Conservation (phyloP, 2,888 invertebrate genomes). For the Drosophila pseudotakahashii region DNA sequence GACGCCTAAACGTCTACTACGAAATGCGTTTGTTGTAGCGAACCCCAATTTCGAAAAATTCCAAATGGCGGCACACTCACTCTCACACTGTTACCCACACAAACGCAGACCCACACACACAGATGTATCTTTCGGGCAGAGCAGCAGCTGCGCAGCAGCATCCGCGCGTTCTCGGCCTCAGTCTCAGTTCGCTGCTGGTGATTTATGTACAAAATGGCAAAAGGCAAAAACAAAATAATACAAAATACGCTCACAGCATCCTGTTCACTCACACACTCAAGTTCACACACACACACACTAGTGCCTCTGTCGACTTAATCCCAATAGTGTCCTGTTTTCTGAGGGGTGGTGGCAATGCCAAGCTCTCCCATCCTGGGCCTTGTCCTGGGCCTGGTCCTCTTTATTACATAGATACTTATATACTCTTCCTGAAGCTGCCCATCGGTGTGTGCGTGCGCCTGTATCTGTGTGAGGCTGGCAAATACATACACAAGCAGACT, state of each 20-base stretch:
- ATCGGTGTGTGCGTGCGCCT: constrained; percentile 4
- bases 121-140: constrained; percentile 27
- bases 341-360: constrained; percentile 57
- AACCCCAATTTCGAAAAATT: constrained; percentile 84
- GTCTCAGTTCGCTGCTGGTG: constrained; percentile 51
- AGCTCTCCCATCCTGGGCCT: constrained; percentile 29
- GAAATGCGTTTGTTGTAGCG: constrained; percentile 85
- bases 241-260: constrained; percentile 50
- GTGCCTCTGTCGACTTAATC: constrained; percentile 69
- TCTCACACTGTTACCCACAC: constrained; percentile 42
- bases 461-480: constrained; percentile 10
- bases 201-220: constrained; percentile 77
- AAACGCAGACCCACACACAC: constrained; percentile 12
- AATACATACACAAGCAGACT: constrained; percentile 60
- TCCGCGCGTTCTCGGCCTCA: constrained; percentile 30
- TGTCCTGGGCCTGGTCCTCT: constrained; percentile 31
- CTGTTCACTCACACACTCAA: constrained; percentile 19
- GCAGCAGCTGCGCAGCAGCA: constrained; percentile 60
- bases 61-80: constrained; percentile 81
- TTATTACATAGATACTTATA: constrained; percentile 73
- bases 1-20: constrained; percentile 85
- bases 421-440: constrained; percentile 34
- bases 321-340: constrained; percentile 71
- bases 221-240: constrained; percentile 65
- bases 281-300: constrained; percentile 36